These are phyloP conservation scores for Lamprotornis superbus DNA, from an alignment of 2,113 vertebrate species.

Conservation along the genomic window DNA sequence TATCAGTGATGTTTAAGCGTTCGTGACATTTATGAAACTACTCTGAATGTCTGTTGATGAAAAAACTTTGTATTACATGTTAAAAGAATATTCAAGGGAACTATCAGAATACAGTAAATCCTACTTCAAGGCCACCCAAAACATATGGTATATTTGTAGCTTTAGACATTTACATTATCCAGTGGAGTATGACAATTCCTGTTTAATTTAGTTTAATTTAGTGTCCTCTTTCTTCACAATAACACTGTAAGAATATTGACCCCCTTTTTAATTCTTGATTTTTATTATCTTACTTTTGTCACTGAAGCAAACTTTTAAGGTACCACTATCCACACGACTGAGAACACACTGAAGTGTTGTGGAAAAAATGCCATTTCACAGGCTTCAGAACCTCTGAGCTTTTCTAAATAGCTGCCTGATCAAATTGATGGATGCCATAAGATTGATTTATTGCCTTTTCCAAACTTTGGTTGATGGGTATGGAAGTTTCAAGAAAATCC, in stretches of 20 bases:
- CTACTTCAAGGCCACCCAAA: neutral
- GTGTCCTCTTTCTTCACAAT: neutral
- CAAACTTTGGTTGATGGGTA: neutral
- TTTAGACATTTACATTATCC: neutral
- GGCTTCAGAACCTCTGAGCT: neutral
- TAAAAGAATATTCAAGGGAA: neutral
- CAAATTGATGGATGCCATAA: neutral
- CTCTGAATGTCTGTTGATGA: neutral
- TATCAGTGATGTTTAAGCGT: neutral
- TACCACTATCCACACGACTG: neutral
- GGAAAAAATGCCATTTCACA: neutral
- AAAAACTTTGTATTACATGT: neutral
- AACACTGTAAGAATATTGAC: neutral
- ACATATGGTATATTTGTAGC: neutral
- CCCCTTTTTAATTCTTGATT: neutral
- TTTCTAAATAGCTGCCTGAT: neutral
- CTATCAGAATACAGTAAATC: neutral
- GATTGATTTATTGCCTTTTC: neutral
- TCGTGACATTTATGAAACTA: slow-evolving; percentile 16
- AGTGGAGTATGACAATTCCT: neutral
- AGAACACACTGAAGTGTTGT: neutral
- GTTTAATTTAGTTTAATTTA: neutral
- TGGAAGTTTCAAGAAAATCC: neutral
- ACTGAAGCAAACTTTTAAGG: neutral
- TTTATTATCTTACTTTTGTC: neutral